These are phyloP conservation scores for Isurus oxyrinchus DNA, from an alignment of 2,113 vertebrate species.

Conservation along the genomic window DNA sequence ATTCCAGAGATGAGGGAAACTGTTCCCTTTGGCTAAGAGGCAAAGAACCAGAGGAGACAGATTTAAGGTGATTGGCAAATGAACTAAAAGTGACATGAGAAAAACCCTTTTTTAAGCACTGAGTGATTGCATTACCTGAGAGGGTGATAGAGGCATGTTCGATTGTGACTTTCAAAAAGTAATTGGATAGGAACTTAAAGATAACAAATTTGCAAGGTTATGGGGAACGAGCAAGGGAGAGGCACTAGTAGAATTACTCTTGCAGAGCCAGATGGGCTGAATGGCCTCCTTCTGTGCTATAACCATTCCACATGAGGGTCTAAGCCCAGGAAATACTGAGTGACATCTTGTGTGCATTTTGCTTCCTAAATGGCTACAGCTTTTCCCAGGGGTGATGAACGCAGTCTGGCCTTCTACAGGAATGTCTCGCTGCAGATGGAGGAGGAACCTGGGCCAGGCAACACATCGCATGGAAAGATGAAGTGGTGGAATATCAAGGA, in stretches of 20 bases:
- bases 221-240: background rate
- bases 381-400: slow-evolving; percentile 41
- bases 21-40: too few relatives aligned
- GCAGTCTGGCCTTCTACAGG: slow-evolving; percentile 58
- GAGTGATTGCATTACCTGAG: too few relatives aligned
- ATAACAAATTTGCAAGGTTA: background rate
- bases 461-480: background rate
- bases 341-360: background rate
- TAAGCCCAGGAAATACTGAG: background rate
- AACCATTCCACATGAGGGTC: background rate
- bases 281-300: background rate
- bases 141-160: too few relatives aligned
- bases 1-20: too few relatives aligned
- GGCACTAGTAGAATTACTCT: background rate
- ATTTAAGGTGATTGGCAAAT: too few relatives aligned
- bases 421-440: slow-evolving; percentile 59
- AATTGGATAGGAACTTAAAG: background rate
- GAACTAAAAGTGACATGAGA: too few relatives aligned
- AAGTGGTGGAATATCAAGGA: slow-evolving; percentile 70
- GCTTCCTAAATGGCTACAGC: background rate
- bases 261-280: too few relatives aligned
- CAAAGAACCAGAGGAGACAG: too few relatives aligned
- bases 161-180: too few relatives aligned
- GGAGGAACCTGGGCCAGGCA: slow-evolving; percentile 44
- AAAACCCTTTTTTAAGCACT: too few relatives aligned